These are phyloP conservation scores for Entomyzon cyanotis DNA, from an alignment of 2,113 vertebrate species.

Conservation along the genomic window DNA sequence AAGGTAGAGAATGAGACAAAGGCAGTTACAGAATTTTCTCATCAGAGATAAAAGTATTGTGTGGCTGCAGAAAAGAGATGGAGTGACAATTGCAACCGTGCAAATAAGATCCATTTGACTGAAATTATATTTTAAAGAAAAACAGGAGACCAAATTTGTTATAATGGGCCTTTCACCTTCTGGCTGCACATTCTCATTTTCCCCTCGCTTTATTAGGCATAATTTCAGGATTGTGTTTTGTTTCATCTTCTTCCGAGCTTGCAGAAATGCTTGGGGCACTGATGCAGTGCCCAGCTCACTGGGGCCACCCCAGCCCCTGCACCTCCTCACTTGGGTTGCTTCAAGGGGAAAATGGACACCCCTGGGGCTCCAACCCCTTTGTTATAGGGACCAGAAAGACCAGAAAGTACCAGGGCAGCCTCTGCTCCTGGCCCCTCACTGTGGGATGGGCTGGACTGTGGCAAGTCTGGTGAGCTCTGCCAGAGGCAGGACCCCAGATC, in stretches of 20 bases:
- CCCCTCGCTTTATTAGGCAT: background rate
- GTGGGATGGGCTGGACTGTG: background rate
- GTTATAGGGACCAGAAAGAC: background rate
- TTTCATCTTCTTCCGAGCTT: background rate
- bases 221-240: slow-evolving; percentile 19
- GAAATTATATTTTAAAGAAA: slow-evolving; percentile 58
- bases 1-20: slow-evolving; percentile 41
- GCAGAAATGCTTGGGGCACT: background rate
- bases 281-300: accelerated
- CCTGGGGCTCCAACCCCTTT: background rate
- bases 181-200: slow-evolving; percentile 40
- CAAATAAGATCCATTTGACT: slow-evolving; percentile 51
- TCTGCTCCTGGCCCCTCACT: background rate
- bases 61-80: slow-evolving; percentile 8
- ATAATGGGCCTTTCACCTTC: slow-evolving; percentile 42
- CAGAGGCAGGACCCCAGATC: background rate
- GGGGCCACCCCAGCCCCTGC: background rate
- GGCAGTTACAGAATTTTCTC: slow-evolving; percentile 37
- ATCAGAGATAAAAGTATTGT: slow-evolving; percentile 27
- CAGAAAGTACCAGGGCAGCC: too few relatives aligned
- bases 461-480: background rate
- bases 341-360: background rate
- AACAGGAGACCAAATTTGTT: slow-evolving; percentile 19
- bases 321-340: accelerated
- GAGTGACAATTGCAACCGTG: slow-evolving; percentile 34